A percentile compares a stretch with the other conserved stretches of the same genome.
Evolutionary conservation across 2,113 vertebrate genomes (phyloP).

Genomic region (Platycercus adscitus): DNA sequence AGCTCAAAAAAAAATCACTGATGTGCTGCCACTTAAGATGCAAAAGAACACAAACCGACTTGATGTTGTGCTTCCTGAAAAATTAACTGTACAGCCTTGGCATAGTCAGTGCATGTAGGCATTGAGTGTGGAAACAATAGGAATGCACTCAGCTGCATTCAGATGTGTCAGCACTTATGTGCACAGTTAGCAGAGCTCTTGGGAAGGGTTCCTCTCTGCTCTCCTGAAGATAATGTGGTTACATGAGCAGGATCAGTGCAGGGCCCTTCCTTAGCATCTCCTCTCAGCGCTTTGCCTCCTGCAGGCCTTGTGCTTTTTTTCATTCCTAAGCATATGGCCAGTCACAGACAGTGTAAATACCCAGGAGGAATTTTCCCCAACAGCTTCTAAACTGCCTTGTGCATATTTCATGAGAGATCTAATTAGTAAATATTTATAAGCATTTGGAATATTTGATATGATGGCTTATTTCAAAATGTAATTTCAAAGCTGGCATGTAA

Average conservation of each 20-base stretch:
- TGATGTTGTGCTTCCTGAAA: background rate
- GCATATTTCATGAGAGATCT: background rate
- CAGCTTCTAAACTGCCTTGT: background rate
- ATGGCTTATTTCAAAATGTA: background rate
- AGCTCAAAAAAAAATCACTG: background rate
- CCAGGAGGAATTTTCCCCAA: background rate
- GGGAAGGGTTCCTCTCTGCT: background rate
- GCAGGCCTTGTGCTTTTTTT: background rate
- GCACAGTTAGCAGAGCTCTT: background rate
- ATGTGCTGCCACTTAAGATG: background rate
- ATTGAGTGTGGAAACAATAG: background rate
- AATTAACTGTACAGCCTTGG: background rate
- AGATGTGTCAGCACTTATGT: background rate
- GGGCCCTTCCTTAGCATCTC: background rate
- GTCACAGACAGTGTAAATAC: background rate
- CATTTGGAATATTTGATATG: background rate
- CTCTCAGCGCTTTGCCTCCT: background rate
- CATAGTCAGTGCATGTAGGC: background rate
- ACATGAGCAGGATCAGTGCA: background rate
- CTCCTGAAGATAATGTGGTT: background rate
- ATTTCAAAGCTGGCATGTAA: background rate
- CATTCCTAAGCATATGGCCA: background rate
- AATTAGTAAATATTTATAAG: constrained; percentile 54
- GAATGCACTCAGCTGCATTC: background rate
- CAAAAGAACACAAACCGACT: background rate